Conservation (phyloP, 2,113 vertebrate genomes). For the Eulacestoma nigropectus region DNA sequence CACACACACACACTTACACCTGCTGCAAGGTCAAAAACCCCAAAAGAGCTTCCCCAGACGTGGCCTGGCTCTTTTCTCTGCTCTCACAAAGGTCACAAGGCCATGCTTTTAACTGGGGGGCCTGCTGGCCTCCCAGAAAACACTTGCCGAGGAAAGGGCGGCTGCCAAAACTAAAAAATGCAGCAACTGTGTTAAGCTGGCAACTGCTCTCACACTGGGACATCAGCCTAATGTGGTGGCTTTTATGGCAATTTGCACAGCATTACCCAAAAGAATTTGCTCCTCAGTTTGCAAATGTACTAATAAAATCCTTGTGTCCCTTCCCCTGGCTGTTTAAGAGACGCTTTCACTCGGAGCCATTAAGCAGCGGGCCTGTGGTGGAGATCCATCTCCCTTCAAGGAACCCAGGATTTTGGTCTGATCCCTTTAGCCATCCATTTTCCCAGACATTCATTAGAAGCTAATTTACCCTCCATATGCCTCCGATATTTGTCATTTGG, state of each 20-base stretch:
- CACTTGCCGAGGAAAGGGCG: not conserved
- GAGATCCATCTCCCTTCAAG: conserved; percentile 37
- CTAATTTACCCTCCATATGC: conserved; percentile 65
- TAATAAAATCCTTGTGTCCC: not conserved
- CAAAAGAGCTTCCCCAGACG: not conserved
- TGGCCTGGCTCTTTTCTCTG: not conserved
- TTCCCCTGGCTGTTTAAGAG: not conserved
- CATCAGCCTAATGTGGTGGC: not conserved
- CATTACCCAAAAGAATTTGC: conserved; percentile 34
- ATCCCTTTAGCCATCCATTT: conserved; percentile 36
- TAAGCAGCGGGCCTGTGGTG: not conserved
- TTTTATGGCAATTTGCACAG: conserved; percentile 35
- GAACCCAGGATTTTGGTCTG: conserved; percentile 4
- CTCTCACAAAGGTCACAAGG: not conserved
- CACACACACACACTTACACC: not conserved
- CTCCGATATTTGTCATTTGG: conserved; percentile 64
- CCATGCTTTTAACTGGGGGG: not conserved
- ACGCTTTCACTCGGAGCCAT: not conserved
- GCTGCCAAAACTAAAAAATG: conserved; percentile 11
- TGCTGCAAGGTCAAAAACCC: not conserved
- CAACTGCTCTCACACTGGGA: not conserved
- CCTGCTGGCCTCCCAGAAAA: not conserved
- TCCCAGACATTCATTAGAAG: conserved; percentile 62
- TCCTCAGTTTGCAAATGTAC: not conserved
- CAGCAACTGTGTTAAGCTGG: conserved; percentile 18